These are phyloP conservation scores for Ceryle rudis DNA, from an alignment of 2,797 vertebrate genomes.

Conservation along the genomic window DNA sequence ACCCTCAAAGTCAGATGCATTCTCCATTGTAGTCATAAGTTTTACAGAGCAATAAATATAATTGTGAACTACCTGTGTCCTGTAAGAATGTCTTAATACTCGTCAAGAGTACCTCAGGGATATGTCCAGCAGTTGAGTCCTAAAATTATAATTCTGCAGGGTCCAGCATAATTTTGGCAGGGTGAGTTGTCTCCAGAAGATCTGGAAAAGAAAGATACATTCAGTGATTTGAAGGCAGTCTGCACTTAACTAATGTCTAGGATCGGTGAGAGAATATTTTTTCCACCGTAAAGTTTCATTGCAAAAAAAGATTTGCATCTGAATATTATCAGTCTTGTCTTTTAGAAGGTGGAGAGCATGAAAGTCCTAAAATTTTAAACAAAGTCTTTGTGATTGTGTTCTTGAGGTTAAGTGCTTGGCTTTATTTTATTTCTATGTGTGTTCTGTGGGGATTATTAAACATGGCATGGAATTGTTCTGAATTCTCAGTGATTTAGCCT, in stretches of 20 bases:
- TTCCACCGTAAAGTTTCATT: background rate
- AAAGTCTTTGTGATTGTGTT: background rate
- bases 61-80: background rate
- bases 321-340: background rate
- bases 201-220: background rate
- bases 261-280: background rate
- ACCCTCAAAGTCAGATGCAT: background rate
- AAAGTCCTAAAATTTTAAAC: background rate
- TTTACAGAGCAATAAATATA: background rate
- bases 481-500: background rate
- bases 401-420: slow-evolving; percentile 35
- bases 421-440: slow-evolving; percentile 40
- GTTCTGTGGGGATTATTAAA: slow-evolving; percentile 43
- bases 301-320: background rate
- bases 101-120: background rate
- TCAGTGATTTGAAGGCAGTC: background rate
- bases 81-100: background rate
- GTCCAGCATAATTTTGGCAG: background rate
- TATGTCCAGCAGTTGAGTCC: background rate
- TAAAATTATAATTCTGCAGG: background rate
- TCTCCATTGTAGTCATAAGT: background rate
- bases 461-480: slow-evolving; percentile 16
- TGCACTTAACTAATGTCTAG: background rate
- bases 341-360: background rate
- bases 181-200: background rate